Percentiles rank a stretch among this genome's conserved stretches.
phyloP scores from a whole-genome alignment of 2,888 invertebrate species.

The Rhingia rostrata region DNA sequence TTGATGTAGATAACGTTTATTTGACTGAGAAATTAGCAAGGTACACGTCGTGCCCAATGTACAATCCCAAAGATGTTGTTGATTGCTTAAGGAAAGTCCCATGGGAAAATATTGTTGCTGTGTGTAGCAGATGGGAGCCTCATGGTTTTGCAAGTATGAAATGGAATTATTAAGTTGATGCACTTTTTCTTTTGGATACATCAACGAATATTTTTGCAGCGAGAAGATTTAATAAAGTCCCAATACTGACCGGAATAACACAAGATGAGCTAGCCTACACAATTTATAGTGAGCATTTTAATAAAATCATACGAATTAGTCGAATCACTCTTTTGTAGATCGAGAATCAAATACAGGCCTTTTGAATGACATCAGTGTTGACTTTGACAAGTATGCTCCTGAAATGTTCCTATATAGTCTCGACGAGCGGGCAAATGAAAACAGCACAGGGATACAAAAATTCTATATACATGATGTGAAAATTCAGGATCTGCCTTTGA shows the following conservation, averaged over 20 bases:
- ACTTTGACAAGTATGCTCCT: slow-evolving; percentile 78
- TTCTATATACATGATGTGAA: slow-evolving; percentile 75
- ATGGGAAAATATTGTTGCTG: slow-evolving; percentile 77
- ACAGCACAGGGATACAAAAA: slow-evolving; percentile 15
- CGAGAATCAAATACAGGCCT: slow-evolving; percentile 75
- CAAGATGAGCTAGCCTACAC: slow-evolving; percentile 83
- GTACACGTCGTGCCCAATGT: slow-evolving; percentile 85
- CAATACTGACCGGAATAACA: slow-evolving; percentile 86
- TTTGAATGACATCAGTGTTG: slow-evolving; percentile 77
- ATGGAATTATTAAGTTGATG: slow-evolving; percentile 85
- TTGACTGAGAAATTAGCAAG: slow-evolving; percentile 86
- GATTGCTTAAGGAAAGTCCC: slow-evolving; percentile 83
- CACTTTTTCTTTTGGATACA: slow-evolving; percentile 85
- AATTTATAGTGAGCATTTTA: slow-evolving; percentile 1
- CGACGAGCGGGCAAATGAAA: not conserved
- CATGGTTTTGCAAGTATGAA: slow-evolving; percentile 78
- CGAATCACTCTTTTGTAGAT: slow-evolving; percentile 49
- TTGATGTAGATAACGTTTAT: slow-evolving; percentile 83
- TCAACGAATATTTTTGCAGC: slow-evolving; percentile 84
- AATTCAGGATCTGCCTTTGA: slow-evolving; percentile 60
- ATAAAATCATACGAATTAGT: not conserved
- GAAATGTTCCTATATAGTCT: slow-evolving; percentile 78
- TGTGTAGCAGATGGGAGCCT: slow-evolving; percentile 76
- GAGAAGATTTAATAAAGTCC: slow-evolving; percentile 85
- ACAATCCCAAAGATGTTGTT: slow-evolving; percentile 84